Evolutionary conservation across 2,113 vertebrate genomes (phyloP), one percentile per base, ranked within the genome.

Genomic region (Oceanodroma tethys): DNA sequence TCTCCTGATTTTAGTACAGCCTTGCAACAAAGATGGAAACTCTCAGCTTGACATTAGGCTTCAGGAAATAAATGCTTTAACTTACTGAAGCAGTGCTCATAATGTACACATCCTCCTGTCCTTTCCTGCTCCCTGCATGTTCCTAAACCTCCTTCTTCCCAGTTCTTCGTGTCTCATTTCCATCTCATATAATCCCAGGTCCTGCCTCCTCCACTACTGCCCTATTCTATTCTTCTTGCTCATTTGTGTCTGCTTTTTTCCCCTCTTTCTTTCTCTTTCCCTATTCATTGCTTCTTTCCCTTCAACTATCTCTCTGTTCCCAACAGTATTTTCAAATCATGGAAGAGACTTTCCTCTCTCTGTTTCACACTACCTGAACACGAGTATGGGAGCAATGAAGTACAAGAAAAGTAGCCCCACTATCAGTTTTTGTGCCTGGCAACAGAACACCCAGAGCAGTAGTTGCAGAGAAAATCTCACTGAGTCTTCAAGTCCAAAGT

Each of bases 221-320:
- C 10, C 6, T 47, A 15, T 30, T 58, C 12, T 55, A 40, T 48
- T 76, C 29, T 40, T 78, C n/a, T 47, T 72, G 6, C 8, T 34
- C 29, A 16, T 34, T 84, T 45, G 18, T 16, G 4, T 34, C 84
- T 72, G 2, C 6, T 48, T 42, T 58, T n/a, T 3, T 1, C 2
- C 2, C 4, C 2, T 13, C 9, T 20, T 6, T 34, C 5, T 20
- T 11, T 30, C 32, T 27, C 6, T 26, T 4, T 7, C 4, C 4
- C 13, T 14, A 1, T 40, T 60, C 23, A 59, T 30, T 6, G 0
- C 2, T 62, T 71, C 23, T 75, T 55, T 83, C 23, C 58, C 11
- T n/a, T 34, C 43, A 67, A 15, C 27, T 47, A 1, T 15, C 10
- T 47, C 20, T 71, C 38, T 55, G 13, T 52, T 40, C 10, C 14